phyloP scores from a whole-genome alignment of 2,888 invertebrate genomes.

The Drosophila leonis region DNA sequence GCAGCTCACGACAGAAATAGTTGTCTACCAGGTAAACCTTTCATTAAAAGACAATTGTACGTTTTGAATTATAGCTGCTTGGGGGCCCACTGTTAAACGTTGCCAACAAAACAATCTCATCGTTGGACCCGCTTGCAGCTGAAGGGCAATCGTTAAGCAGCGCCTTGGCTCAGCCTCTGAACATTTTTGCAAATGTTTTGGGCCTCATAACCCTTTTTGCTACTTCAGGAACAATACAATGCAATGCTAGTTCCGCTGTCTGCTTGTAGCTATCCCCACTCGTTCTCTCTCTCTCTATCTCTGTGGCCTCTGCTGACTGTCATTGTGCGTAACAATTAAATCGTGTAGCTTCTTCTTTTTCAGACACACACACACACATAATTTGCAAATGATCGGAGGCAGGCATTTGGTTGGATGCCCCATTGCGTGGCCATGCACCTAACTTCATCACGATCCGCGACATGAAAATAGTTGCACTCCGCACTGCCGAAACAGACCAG shows the following conservation, averaged over 20 bases:
- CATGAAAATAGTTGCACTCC: slow-evolving; percentile 77
- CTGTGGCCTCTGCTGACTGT: slow-evolving; percentile 42
- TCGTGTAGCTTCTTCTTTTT: slow-evolving; percentile 76
- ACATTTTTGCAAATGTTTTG: slow-evolving; percentile 59
- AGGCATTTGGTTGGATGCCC: slow-evolving; percentile 46
- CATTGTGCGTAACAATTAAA: slow-evolving; percentile 84
- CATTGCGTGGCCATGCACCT: slow-evolving; percentile 78
- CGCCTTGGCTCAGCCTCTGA: slow-evolving; percentile 16
- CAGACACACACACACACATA: slow-evolving; percentile 27
- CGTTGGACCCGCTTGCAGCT: slow-evolving; percentile 26
- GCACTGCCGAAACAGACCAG: slow-evolving; percentile 37
- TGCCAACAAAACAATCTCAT: slow-evolving; percentile 37
- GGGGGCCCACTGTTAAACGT: slow-evolving; percentile 28
- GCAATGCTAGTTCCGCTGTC: slow-evolving; percentile 27
- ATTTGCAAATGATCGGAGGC: slow-evolving; percentile 71
- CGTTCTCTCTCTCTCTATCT: not conserved
- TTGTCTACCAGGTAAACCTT: slow-evolving; percentile 20
- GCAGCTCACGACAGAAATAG: slow-evolving; percentile 33
- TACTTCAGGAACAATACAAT: slow-evolving; percentile 43
- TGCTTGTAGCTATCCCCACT: not conserved
- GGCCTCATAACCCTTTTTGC: slow-evolving; percentile 47
- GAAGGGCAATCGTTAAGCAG: slow-evolving; percentile 33
- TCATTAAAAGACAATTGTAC: slow-evolving; percentile 58
- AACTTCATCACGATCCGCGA: slow-evolving; percentile 82
- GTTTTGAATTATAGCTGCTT: slow-evolving; percentile 45